phyloP scores from a whole-genome alignment of 2,888 invertebrate genomes.

The Bombyx huttoni region DNA sequence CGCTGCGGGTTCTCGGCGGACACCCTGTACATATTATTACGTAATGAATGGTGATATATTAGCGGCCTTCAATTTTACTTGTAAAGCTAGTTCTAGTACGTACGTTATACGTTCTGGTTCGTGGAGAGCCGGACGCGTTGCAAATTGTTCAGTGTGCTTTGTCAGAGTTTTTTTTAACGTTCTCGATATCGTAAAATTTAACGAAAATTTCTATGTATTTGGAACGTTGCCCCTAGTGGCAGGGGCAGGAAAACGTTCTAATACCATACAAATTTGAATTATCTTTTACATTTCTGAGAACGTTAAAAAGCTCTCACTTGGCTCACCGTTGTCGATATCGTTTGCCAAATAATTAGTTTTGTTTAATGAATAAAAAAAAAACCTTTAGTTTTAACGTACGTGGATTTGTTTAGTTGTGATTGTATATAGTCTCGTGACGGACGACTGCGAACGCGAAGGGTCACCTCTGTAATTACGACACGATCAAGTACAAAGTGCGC shows the following conservation, averaged over 20 bases:
- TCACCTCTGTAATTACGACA: conserved; percentile 8
- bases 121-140: conserved; percentile 30
- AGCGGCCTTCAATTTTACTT: conserved; percentile 72
- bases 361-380: conserved; percentile 26
- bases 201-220: too few relatives aligned
- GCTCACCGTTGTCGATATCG: conserved; percentile 11
- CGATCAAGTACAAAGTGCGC: conserved; percentile 1
- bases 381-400: conserved; percentile 7
- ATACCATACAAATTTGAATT: too few relatives aligned
- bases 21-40: conserved; percentile 50
- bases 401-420: conserved; percentile 40
- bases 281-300: too few relatives aligned
- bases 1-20: too few relatives aligned
- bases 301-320: too few relatives aligned
- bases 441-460: conserved; percentile 23
- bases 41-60: conserved; percentile 70
- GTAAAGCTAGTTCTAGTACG: conserved; percentile 66
- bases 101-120: conserved; percentile 30
- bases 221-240: too few relatives aligned
- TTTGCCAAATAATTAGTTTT: conserved; percentile 65
- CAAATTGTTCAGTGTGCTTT: conserved; percentile 29
- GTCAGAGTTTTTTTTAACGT: too few relatives aligned
- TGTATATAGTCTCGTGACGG: conserved; percentile 45
- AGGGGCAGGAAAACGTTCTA: too few relatives aligned
- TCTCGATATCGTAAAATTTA: too few relatives aligned